Percentiles rank a stretch among this genome's conserved stretches.
Evolutionary conservation across 2,888 invertebrate species (phyloP).

Genomic region (Hirtodrosophila histrioides): DNA sequence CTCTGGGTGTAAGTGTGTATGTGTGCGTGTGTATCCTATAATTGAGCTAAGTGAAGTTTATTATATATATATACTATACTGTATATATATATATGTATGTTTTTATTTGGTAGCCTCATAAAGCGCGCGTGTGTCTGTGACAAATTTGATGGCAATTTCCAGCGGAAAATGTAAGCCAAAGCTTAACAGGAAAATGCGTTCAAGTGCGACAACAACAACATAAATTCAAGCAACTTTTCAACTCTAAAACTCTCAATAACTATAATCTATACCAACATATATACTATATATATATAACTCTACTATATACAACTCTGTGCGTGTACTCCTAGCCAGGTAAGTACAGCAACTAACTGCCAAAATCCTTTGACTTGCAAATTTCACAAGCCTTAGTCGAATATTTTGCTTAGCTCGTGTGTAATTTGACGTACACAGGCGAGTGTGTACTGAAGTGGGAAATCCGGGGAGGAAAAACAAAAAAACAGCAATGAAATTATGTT

Average conservation of each 20-base stretch:
- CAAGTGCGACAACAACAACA: conserved; percentile 18
- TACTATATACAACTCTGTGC: conserved; percentile 33
- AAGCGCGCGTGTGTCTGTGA: conserved; percentile 49
- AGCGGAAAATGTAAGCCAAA: conserved; percentile 48
- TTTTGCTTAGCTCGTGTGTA: conserved; percentile 29
- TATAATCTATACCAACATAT: conserved; percentile 18
- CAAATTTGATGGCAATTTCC: conserved; percentile 29
- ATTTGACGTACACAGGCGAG: conserved; percentile 11
- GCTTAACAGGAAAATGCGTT: conserved; percentile 29
- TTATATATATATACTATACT: conserved; percentile 4
- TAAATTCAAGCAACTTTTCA: conserved; percentile 27
- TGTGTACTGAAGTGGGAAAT: too few species aligned
- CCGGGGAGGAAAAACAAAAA: too few species aligned
- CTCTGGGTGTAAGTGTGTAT: conserved; percentile 2
- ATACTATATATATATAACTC: conserved; percentile 16
- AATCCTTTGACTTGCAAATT: conserved; percentile 46
- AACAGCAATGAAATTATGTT: conserved; percentile 57
- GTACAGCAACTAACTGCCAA: conserved; percentile 9
- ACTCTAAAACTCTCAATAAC: conserved; percentile 42
- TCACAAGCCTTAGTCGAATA: conserved; percentile 27
- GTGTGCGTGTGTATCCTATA: conserved; percentile 19
- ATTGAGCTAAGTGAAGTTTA: conserved; percentile 26
- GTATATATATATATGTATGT: conserved; percentile 6
- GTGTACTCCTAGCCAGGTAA: conserved; percentile 51
- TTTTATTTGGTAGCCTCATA: conserved; percentile 24